phyloP scores from a whole-genome alignment of 2,888 invertebrate species.

The Sepiola atlantica region DNA sequence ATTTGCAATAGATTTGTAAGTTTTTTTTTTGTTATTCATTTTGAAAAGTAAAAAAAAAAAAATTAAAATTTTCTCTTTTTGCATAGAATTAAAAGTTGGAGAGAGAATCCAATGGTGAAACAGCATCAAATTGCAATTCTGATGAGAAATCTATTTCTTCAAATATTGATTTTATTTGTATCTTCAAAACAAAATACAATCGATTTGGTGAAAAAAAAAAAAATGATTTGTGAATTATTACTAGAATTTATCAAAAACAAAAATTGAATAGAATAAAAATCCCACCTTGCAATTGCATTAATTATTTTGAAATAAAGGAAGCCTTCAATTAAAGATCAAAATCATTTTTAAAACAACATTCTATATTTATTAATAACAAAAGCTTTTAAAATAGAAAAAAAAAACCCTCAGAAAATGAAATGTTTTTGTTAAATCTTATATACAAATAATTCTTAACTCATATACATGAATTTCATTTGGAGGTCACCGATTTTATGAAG shows the following conservation, averaged over 20 bases:
- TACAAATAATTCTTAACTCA: background rate
- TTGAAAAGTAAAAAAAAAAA: no score
- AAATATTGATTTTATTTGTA: background rate
- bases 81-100: background rate
- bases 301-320: background rate
- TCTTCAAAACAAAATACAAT: conserved; percentile 32
- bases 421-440: background rate
- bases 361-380: background rate
- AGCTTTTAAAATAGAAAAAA: background rate
- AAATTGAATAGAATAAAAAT: background rate
- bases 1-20: no score
- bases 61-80: background rate
- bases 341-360: background rate
- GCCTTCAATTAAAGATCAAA: background rate
- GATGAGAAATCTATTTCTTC: background rate
- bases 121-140: background rate
- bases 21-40: no score
- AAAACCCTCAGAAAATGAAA: background rate
- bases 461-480: background rate
- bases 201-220: background rate
- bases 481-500: background rate
- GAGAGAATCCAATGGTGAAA: background rate
- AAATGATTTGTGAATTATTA: background rate
- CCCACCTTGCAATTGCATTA: background rate
- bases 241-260: background rate